Percentiles rank a stretch among this genome's conserved stretches.
Evolutionary conservation across 2,797 vertebrate species (phyloP).

Genomic region (Bovichtus variegatus): DNA sequence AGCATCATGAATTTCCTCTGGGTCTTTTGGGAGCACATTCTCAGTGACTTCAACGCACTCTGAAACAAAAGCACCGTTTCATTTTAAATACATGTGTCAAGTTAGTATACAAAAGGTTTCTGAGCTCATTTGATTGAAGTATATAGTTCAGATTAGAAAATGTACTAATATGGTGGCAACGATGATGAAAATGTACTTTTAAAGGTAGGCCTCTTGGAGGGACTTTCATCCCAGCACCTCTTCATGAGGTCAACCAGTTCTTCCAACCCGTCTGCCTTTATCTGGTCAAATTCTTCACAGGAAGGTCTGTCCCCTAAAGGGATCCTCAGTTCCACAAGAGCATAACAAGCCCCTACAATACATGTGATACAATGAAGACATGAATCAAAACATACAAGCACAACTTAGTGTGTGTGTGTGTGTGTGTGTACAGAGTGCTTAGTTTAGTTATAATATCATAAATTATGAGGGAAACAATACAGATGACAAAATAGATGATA

Average conservation of each 20-base stretch:
- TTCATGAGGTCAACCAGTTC: conserved; percentile 74
- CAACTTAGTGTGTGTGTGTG: not conserved
- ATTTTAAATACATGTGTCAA: not conserved
- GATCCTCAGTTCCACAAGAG: conserved; percentile 47
- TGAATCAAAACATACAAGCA: not conserved
- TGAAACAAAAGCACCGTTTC: conserved; percentile 52
- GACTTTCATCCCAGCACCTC: conserved; percentile 65
- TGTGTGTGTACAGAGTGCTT: too few relatives aligned
- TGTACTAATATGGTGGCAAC: not conserved
- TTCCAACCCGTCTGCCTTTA: conserved; percentile 38
- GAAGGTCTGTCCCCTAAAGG: conserved; percentile 58
- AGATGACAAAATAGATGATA: not conserved
- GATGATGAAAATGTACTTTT: conserved; percentile 44
- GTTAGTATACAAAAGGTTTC: not conserved
- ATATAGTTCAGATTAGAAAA: not conserved
- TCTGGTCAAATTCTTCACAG: not conserved
- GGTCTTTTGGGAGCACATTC: conserved; percentile 43
- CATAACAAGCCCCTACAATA: accelerated
- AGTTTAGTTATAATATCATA: not conserved
- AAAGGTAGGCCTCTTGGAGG: conserved; percentile 63
- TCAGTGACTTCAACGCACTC: conserved; percentile 62
- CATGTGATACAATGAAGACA: not conserved
- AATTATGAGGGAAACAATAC: not conserved
- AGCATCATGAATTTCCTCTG: conserved; percentile 22
- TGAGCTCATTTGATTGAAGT: not conserved